These are phyloP conservation scores for Scomber japonicus DNA, from an alignment of 2,113 vertebrate genomes.

Conservation along the genomic window DNA sequence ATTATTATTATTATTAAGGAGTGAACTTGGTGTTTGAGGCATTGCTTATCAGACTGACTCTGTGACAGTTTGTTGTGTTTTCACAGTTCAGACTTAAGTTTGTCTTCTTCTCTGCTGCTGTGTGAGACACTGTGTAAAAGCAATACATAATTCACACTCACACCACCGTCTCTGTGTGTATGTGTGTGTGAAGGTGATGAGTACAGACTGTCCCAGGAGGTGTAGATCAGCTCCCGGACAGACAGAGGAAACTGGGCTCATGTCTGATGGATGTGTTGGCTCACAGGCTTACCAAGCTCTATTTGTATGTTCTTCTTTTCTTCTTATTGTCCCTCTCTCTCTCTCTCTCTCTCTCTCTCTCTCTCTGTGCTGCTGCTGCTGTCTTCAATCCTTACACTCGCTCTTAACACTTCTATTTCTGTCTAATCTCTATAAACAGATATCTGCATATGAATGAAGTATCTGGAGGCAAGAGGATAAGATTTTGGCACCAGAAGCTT, in stretches of 20 bases:
- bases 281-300: no score
- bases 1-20: no score
- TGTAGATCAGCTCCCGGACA: slow-evolving; percentile 16
- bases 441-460: no score
- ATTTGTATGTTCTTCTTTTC: no score
- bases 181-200: slow-evolving; percentile 36
- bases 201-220: slow-evolving; percentile 43
- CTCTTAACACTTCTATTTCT: slow-evolving; percentile 26
- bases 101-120: background rate
- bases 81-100: no score
- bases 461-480: no score
- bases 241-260: slow-evolving; percentile 25
- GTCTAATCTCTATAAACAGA: background rate
- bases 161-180: background rate
- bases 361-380: no score
- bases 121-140: background rate
- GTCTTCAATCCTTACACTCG: background rate
- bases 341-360: background rate
- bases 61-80: no score
- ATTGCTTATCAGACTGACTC: no score
- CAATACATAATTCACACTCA: slow-evolving; percentile 20
- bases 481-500: no score
- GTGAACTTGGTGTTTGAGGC: no score
- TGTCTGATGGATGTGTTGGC: slow-evolving; percentile 7
- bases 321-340: background rate